Base-by-base conservation (phyloP, 2,888 invertebrate genomes). In the Conus canariensis region DNA sequence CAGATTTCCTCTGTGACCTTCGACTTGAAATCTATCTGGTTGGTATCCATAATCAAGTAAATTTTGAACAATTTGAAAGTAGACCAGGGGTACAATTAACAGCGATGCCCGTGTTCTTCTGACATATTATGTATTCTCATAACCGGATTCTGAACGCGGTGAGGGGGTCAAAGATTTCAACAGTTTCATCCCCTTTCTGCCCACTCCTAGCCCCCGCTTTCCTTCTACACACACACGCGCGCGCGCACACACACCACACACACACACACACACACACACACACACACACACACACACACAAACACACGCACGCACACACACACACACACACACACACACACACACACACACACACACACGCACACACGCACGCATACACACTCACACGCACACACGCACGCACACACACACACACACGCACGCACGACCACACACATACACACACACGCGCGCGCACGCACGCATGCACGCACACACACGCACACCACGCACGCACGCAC, bases 261-360 rank as follows among this genome's bases (percentile, higher is more conserved):
- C 74, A 74, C 74, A 12, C 74, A n/a, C 74, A 12, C 74, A 74
- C 12, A n/a, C 74, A 74, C 74, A 74, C 74, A 10, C 74, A 74
- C 74, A 74, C 22, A 74, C 74, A 74, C 74, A n/a, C 74, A 74
- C 74, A 22, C 9, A 74, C 9, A 74, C 9, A 10, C 1, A 64
- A 10, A 58, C 58, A 58, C 85, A 85, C 85, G 58, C 85, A 58
- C 22, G 19, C 85, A 85, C 70, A 64, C 77, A 88, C 70, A 30
- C 88, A 88, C 74, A 16, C 58, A 70, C 70, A 25, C 88, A 70
- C 74, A n/a, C 88, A 70, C 56, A 30, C 70, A 58, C 14, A 88
- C 58, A 70, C 88, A 30, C 88, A 67, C 88, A 67, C 88, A 77
- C 77, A n/a, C 88, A 77, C 58, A 19, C 85, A 85, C 85, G 58